Percentiles rank a stretch among this genome's conserved stretches.
Evolutionary conservation across 2,113 vertebrate species (phyloP).

Genomic region (Eclectus roratus): DNA sequence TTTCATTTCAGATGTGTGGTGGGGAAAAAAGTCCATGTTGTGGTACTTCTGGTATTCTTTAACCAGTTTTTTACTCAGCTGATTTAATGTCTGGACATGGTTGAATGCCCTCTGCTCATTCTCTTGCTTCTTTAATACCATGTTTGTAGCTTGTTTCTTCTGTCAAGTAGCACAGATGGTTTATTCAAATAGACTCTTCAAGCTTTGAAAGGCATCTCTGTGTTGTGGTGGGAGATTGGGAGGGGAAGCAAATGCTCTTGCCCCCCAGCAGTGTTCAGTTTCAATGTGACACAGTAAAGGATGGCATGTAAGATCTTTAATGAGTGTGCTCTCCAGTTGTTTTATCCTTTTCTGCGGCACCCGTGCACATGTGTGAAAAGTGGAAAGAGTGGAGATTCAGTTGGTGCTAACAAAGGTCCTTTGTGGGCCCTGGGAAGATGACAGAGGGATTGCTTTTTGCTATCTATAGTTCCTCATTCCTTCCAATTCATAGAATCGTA

Average conservation of each 20-base stretch:
- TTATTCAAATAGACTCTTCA: conserved; percentile 32
- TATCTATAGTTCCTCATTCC: neutral
- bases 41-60: neutral
- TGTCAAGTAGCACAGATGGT: conserved; percentile 19
- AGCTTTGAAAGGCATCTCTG: conserved; percentile 30
- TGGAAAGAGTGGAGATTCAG: conserved; percentile 12
- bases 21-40: neutral
- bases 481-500: neutral
- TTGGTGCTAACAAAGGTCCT: conserved; percentile 33
- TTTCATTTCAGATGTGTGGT: neutral
- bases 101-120: conserved; percentile 22
- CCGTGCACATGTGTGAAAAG: neutral
- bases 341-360: neutral
- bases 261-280: neutral
- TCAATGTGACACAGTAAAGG: neutral
- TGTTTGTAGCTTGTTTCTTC: conserved; percentile 9
- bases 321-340: neutral
- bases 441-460: neutral
- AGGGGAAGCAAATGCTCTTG: neutral
- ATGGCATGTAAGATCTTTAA: neutral
- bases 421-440: conserved; percentile 18
- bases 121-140: conserved; percentile 29
- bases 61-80: neutral
- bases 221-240: neutral
- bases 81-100: neutral